A percentile compares a stretch with the other conserved stretches of the same genome.
phyloP scores from a whole-genome alignment of 2,888 invertebrate genomes.

The Auanema sp. region DNA sequence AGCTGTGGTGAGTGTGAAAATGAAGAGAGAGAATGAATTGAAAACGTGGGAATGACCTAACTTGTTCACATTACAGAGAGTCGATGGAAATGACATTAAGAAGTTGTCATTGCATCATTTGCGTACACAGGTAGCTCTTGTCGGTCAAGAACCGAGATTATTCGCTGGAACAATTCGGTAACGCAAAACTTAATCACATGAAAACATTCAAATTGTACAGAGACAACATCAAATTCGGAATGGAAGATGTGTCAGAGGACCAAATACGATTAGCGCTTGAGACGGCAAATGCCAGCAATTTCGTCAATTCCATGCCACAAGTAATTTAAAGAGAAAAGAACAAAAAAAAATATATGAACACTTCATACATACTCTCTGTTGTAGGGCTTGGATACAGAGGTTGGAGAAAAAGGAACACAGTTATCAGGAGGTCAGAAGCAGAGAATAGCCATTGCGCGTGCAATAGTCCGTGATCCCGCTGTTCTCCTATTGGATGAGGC shows the following conservation, averaged over 20 bases:
- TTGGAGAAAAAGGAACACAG: conserved; percentile 78
- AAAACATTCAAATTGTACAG: conserved; percentile 66
- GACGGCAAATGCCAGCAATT: conserved; percentile 43
- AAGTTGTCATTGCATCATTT: conserved; percentile 74
- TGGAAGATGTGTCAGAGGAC: conserved; percentile 41
- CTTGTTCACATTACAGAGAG: conserved; percentile 67
- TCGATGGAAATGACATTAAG: conserved; percentile 70
- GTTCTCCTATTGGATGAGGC: conserved; percentile 45
- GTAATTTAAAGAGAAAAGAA: conserved; percentile 63
- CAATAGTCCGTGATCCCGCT: conserved; percentile 36
- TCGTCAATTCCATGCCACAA: conserved; percentile 42
- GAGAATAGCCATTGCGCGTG: conserved; percentile 78
- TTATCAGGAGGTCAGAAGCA: conserved; percentile 86
- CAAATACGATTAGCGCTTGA: conserved; percentile 44
- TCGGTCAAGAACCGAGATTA: conserved; percentile 87
- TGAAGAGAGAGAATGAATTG: conserved; percentile 21
- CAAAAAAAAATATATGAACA: not conserved
- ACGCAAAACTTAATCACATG: too few species aligned
- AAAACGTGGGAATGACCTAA: conserved; percentile 70
- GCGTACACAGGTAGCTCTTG: conserved; percentile 81
- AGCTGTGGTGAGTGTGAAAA: conserved; percentile 69
- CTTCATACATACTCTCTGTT: not conserved
- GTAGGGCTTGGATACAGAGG: conserved; percentile 71
- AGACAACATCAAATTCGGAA: conserved; percentile 87
- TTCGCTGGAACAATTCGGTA: conserved; percentile 69